phyloP scores from a whole-genome alignment of 2,888 invertebrate species.

The Platycnemis pennipes region DNA sequence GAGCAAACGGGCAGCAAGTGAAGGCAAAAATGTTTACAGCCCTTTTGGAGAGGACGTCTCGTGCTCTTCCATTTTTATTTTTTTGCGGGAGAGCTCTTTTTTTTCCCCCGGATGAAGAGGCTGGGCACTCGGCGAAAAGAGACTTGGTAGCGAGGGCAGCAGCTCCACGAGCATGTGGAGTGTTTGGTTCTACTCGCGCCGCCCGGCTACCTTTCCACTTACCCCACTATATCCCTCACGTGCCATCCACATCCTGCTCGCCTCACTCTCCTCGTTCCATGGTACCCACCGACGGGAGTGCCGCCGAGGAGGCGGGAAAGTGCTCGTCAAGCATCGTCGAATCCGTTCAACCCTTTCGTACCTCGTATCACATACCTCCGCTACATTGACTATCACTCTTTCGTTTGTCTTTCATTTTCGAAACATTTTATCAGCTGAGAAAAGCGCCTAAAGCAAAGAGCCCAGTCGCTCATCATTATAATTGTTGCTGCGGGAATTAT shows the following conservation, averaged over 20 bases:
- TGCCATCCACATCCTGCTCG: too few species aligned
- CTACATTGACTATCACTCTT: too few species aligned
- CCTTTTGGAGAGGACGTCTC: background rate
- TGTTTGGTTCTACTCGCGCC: background rate
- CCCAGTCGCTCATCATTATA: too few species aligned
- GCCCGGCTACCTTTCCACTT: too few species aligned
- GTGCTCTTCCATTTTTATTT: background rate
- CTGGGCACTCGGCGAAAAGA: background rate
- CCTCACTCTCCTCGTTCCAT: background rate
- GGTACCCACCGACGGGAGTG: background rate
- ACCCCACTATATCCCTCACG: too few species aligned
- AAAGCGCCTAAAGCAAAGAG: too few species aligned
- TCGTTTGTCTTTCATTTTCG: too few species aligned
- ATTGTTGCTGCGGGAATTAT: too few species aligned
- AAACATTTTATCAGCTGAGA: too few species aligned
- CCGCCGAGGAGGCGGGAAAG: background rate
- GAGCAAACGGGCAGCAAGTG: background rate
- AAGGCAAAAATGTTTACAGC: constrained; percentile 10
- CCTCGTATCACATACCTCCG: too few species aligned
- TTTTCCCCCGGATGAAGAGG: background rate
- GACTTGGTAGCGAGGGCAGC: background rate
- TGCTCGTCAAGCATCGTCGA: background rate
- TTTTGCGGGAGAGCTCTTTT: background rate
- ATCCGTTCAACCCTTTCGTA: too few species aligned
- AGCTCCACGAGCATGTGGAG: background rate